Percentiles rank a stretch among this genome's conserved stretches.
Conservation (phyloP, 2,888 invertebrate species). For the Mylabris sibirica region DNA sequence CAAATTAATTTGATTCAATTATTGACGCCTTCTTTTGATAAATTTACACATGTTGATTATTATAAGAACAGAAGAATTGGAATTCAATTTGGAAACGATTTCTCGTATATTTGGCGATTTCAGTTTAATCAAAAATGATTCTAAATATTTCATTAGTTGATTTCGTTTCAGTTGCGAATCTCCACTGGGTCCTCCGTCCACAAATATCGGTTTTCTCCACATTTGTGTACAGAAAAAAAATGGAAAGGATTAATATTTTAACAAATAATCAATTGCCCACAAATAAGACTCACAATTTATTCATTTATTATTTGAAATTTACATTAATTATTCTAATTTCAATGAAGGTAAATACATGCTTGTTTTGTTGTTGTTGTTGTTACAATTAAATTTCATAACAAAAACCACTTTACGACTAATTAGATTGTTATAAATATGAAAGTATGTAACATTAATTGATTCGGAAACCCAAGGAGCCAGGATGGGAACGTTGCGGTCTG, state of each 20-base stretch:
- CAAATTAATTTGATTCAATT: background rate
- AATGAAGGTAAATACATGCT: background rate
- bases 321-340: no score
- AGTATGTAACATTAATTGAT: conserved; percentile 31
- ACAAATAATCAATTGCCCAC: conserved; percentile 16
- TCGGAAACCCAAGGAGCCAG: conserved; percentile 52
- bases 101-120: background rate
- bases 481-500: conserved; percentile 61
- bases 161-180: background rate
- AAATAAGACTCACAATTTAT: conserved; percentile 22
- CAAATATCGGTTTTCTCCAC: background rate
- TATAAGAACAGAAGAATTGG: no score
- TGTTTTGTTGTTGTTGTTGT: background rate
- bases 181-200: background rate
- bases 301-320: background rate
- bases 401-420: background rate
- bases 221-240: background rate
- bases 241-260: background rate
- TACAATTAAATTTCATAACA: background rate
- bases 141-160: background rate
- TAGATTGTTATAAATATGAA: conserved; percentile 14
- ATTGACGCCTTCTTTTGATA: background rate
- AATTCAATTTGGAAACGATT: background rate
- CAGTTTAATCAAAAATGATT: background rate
- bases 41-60: background rate